Conservation (phyloP, 1,140 invertebrate species). For the Platyscapa corneri region DNA sequence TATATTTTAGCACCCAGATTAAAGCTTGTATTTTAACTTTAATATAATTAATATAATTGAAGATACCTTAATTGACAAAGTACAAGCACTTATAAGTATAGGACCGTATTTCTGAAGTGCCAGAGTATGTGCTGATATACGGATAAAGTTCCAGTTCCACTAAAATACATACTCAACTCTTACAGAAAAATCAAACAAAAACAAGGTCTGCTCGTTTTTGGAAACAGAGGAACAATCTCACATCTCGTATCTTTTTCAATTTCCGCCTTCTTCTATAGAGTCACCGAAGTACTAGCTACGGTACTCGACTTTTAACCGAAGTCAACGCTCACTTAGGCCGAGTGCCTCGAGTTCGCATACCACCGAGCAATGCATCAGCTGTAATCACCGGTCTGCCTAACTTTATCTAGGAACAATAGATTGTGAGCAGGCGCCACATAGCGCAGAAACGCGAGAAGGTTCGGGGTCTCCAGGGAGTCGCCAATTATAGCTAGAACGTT, state of each 20-base stretch:
- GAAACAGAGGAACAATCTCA: no score
- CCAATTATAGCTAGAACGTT: conserved; percentile 27
- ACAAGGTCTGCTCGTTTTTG: no score
- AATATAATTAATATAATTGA: neutral
- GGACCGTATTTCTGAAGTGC: no score
- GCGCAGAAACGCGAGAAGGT: neutral
- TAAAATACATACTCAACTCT: no score
- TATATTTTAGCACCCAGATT: no score
- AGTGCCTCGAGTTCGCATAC: neutral
- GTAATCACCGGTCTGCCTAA: conserved; percentile 39
- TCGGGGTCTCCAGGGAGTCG: conserved; percentile 18
- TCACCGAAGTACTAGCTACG: neutral
- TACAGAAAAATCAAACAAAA: no score
- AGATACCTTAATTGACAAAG: neutral
- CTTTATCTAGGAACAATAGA: conserved; percentile 44
- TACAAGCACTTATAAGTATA: neutral
- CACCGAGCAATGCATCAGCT: conserved; percentile 34
- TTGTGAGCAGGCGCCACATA: neutral
- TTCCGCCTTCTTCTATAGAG: neutral
- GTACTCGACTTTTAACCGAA: conserved; percentile 7
- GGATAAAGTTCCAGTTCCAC: no score
- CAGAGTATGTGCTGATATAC: no score
- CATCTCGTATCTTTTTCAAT: conserved; percentile 21
- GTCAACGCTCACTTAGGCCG: neutral
- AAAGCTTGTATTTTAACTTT: no score